These are phyloP conservation scores for Phalacrocorax brasilianus DNA, from an alignment of 2,113 vertebrate species.

Conservation along the genomic window DNA sequence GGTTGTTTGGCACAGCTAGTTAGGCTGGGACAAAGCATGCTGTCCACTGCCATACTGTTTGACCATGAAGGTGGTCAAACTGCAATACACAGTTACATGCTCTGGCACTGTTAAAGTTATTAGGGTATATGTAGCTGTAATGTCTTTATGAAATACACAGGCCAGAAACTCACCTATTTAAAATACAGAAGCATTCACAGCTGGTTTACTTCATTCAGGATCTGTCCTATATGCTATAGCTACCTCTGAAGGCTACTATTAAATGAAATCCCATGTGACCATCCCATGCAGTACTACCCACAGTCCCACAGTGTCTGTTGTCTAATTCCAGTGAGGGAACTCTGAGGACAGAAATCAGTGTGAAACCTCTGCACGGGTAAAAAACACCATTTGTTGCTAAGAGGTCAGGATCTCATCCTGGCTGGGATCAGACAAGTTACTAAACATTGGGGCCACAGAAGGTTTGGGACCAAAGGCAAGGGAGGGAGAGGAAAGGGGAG, in stretches of 20 bases:
- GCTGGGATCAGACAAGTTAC: not conserved
- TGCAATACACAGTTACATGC: rapidly evolving
- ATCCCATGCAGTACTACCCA: not conserved
- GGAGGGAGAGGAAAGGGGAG: not conserved
- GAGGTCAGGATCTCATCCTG: not conserved
- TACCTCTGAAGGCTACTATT: not conserved
- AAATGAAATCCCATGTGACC: not conserved
- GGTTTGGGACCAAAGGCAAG: not conserved
- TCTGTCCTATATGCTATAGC: not conserved
- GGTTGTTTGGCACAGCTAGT: not conserved
- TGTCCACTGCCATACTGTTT: not conserved
- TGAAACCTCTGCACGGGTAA: not conserved
- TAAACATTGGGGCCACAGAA: not conserved
- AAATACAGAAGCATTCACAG: not conserved
- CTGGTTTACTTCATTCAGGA: not conserved
- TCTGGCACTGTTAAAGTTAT: not conserved
- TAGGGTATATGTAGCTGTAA: not conserved
- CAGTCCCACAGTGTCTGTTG: not conserved
- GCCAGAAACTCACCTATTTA: not conserved
- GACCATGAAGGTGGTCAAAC: not conserved
- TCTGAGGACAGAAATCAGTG: not conserved
- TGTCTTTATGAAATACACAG: not conserved
- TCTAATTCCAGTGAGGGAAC: not conserved
- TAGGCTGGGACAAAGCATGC: not conserved
- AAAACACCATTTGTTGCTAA: not conserved